Base-by-base conservation (phyloP, 2,797 vertebrate genomes). In the Chloroceryle inda region DNA sequence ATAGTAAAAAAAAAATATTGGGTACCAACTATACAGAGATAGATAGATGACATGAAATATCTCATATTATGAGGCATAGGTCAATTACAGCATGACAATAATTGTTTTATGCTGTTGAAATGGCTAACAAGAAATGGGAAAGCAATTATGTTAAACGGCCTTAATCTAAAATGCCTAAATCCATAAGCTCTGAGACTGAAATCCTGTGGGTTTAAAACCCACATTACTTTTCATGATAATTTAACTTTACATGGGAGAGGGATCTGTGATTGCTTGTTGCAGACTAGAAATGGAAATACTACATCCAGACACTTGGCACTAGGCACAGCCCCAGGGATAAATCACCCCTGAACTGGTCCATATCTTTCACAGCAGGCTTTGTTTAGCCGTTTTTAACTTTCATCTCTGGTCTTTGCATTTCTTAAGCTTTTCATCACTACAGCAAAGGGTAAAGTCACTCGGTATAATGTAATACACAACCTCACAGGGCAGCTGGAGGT, bases 261-360 rank as follows among this genome's bases (percentile, higher is more conserved):
- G 16, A 35, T 49, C 19, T 64, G 7, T 50, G 24, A 9, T 37
- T 81, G 50, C 40, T 40, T 40, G 40, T 15, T 53, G 40, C 33
- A 81, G 45, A 26, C 56, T 56, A 59, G n/a, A 64, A 61, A 44
- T 16, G 38, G 10, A 35, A 86, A 58, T 18, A 17, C 38, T 47
- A 2, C 1, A 0, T 55, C 40, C 44, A 37, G 40, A 42, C 29
- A 9, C 13, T 66, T 74, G 37, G 33, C 35, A n/a, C 6, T 52
- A 20, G 26, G 26, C 33, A 31, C 26, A 88, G 27, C 24, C 29
- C 9, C 9, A 5, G 21, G 59, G 13, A 21, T 67, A 27, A 53
- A 31, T 83, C 77, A 79, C 35, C 11, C 42, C 59, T 2, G 0
- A 18, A 50, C 23, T 78, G 38, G 35, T 84, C 33, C 20, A 1